These are phyloP conservation scores for Lamprotornis superbus DNA, from an alignment of 2,113 vertebrate species.

Conservation along the genomic window DNA sequence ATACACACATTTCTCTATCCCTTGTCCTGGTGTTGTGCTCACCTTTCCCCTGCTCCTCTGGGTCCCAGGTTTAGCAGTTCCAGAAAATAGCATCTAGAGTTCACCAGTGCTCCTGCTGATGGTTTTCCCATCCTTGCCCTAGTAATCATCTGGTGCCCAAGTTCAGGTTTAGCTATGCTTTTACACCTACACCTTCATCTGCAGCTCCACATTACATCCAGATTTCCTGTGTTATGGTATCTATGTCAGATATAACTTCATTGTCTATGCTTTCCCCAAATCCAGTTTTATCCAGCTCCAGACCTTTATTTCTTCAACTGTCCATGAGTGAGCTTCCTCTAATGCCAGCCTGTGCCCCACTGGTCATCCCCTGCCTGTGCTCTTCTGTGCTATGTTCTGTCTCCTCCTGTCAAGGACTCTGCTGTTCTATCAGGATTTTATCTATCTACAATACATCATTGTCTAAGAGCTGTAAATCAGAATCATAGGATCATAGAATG, in stretches of 20 bases:
- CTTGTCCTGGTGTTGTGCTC: background rate
- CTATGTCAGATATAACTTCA: background rate
- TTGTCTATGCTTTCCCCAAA: background rate
- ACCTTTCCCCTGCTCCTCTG: background rate
- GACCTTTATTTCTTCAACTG: background rate
- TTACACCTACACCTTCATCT: background rate
- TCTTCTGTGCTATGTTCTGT: background rate
- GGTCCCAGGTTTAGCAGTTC: background rate
- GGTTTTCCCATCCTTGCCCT: background rate
- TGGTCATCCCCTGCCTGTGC: background rate
- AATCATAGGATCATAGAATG: background rate
- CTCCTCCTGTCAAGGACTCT: background rate
- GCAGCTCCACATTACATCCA: background rate
- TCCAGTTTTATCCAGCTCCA: background rate
- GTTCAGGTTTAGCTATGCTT: background rate
- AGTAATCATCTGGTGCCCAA: background rate
- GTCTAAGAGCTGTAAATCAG: background rate
- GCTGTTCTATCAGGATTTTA: background rate
- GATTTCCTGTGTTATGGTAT: background rate
- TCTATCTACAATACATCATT: background rate
- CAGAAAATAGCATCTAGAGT: background rate
- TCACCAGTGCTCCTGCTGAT: background rate
- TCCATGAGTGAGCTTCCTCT: background rate
- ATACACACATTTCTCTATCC: background rate
- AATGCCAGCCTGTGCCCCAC: background rate